These are phyloP conservation scores for Eustalomyia histrio DNA, from an alignment of 2,888 invertebrate genomes.

Conservation along the genomic window DNA sequence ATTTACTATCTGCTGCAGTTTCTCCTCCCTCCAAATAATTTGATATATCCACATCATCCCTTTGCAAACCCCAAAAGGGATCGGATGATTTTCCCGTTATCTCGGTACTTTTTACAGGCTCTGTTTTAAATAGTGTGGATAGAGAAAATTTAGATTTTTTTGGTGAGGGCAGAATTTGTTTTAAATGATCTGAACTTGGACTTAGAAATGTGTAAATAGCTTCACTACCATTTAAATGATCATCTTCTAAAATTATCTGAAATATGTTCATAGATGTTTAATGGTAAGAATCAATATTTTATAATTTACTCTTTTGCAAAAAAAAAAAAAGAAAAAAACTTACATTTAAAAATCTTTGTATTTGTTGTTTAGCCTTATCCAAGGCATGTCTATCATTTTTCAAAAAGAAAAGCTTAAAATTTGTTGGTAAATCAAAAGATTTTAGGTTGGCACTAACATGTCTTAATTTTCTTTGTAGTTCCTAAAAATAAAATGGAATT, in stretches of 20 bases:
- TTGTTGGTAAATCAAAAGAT: slow-evolving; percentile 90
- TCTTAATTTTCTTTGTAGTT: slow-evolving; percentile 89
- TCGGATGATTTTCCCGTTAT: slow-evolving; percentile 82
- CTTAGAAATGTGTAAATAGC: slow-evolving; percentile 94
- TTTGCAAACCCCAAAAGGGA: slow-evolving; percentile 81
- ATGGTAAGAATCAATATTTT: not conserved
- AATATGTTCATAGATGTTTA: slow-evolving; percentile 29
- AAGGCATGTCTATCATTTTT: slow-evolving; percentile 89
- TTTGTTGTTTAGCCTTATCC: slow-evolving; percentile 89
- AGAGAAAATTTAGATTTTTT: slow-evolving; percentile 94
- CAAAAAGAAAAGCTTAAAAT: slow-evolving; percentile 89
- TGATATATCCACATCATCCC: slow-evolving; percentile 90
- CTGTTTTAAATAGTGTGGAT: slow-evolving; percentile 92
- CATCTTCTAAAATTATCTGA: slow-evolving; percentile 92
- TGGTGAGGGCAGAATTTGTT: slow-evolving; percentile 87
- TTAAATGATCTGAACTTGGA: slow-evolving; percentile 93
- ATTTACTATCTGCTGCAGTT: slow-evolving; percentile 74
- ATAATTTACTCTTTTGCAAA: not conserved
- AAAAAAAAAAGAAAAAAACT: too few species aligned
- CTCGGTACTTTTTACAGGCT: slow-evolving; percentile 79
- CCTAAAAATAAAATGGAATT: slow-evolving; percentile 81
- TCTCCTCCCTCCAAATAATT: slow-evolving; percentile 86
- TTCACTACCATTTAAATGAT: slow-evolving; percentile 92
- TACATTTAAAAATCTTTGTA: slow-evolving; percentile 93
- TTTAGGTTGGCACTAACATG: slow-evolving; percentile 90